Percentiles rank a stretch among this genome's conserved stretches.
phyloP scores from a whole-genome alignment of 2,113 vertebrate species.

The Oreocharis arfaki region DNA sequence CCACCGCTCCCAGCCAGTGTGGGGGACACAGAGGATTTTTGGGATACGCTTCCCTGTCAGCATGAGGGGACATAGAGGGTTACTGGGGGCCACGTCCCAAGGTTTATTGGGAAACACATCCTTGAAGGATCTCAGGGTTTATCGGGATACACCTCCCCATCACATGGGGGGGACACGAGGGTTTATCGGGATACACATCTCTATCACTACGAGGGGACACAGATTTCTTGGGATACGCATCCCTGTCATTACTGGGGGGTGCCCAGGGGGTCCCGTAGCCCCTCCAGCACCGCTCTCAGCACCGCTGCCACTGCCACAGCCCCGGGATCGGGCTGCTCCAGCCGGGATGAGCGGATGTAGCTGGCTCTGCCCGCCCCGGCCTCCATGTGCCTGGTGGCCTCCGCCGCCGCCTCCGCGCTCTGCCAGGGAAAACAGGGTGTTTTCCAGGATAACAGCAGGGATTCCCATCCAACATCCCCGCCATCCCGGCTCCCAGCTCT shows the following conservation, averaged over 20 bases:
- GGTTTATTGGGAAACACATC: neutral
- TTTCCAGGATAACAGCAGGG: neutral
- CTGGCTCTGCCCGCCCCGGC: slow-evolving; percentile 90
- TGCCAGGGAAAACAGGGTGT: neutral
- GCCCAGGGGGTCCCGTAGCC: slow-evolving; percentile 28
- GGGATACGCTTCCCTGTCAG: neutral
- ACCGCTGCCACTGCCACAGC: slow-evolving; percentile 81
- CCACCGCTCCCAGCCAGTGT: neutral
- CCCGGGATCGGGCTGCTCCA: slow-evolving; percentile 86
- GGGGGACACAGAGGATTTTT: neutral
- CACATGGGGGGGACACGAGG: fast-evolving
- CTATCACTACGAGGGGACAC: neutral
- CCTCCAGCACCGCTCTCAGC: slow-evolving; percentile 74
- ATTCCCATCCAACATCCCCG: neutral
- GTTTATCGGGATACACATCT: neutral
- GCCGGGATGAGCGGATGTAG: slow-evolving; percentile 79
- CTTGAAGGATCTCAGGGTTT: neutral
- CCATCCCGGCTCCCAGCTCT: neutral
- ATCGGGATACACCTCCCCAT: neutral
- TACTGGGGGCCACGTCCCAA: fast-evolving
- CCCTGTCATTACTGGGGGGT: neutral
- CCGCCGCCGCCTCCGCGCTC: slow-evolving; percentile 79
- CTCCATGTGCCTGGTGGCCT: slow-evolving; percentile 82
- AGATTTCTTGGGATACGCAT: neutral
- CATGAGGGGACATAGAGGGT: neutral